Conservation (phyloP, 2,888 invertebrate genomes). For the Fissipunctia ypsillon region DNA sequence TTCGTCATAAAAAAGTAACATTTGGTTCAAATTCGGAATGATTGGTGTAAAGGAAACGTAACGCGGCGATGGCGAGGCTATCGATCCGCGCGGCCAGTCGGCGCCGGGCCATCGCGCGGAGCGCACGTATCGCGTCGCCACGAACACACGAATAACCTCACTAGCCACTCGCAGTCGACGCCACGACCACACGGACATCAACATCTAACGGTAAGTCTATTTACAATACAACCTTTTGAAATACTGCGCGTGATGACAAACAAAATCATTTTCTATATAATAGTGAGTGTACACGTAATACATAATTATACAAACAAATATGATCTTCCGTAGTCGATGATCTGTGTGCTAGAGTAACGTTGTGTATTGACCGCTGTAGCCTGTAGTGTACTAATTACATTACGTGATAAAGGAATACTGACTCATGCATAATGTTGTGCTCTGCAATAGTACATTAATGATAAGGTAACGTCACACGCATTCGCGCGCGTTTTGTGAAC, state of each 20-base stretch:
- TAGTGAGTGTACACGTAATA: constrained; percentile 51
- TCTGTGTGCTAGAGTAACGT: constrained; percentile 6
- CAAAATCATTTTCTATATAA: constrained; percentile 8
- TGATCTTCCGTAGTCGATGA: constrained; percentile 51
- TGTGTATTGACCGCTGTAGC: constrained; percentile 26
- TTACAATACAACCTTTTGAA: not conserved
- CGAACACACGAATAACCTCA: constrained; percentile 64
- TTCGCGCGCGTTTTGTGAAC: constrained; percentile 62
- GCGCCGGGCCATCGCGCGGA: constrained; percentile 84
- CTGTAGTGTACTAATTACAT: constrained; percentile 59
- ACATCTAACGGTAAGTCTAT: constrained; percentile 62
- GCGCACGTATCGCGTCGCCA: constrained; percentile 74
- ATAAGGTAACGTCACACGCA: constrained; percentile 46
- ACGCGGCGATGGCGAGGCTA: constrained; percentile 84
- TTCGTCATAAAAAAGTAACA: constrained; percentile 60
- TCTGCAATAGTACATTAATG: constrained; percentile 53
- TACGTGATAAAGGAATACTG: constrained; percentile 47
- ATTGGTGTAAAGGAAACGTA: constrained; percentile 78
- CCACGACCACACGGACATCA: constrained; percentile 46
- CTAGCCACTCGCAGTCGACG: constrained; percentile 55
- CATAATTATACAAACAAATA: constrained; percentile 64
- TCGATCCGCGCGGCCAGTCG: constrained; percentile 88
- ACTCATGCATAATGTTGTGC: constrained; percentile 54
- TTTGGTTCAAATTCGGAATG: constrained; percentile 62
- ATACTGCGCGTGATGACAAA: constrained; percentile 18